A percentile compares a stretch with the other conserved stretches of the same genome.
Conservation (phyloP, 2,888 invertebrate genomes). For the Acrocera orbiculus region DNA sequence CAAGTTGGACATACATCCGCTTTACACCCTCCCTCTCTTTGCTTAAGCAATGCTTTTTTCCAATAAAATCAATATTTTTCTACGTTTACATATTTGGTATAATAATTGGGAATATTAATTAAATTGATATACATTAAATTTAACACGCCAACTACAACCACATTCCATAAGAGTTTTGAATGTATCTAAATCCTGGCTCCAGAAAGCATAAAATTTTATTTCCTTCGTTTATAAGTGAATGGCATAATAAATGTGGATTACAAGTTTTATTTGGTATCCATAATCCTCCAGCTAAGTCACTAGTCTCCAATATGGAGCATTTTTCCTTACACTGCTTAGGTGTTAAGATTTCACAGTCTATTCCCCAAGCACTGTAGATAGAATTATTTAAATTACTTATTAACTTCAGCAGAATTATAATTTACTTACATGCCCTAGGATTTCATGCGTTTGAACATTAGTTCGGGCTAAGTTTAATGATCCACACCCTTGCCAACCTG, state of each 20-base stretch:
- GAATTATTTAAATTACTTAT: conserved; percentile 1
- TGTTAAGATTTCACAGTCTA: conserved; percentile 65
- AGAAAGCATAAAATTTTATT: conserved; percentile 87
- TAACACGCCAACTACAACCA: conserved; percentile 90
- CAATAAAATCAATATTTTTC: conserved; percentile 78
- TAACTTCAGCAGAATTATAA: not conserved
- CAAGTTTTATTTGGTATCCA: conserved; percentile 92
- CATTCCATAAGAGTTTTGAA: conserved; percentile 92
- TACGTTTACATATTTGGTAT: no score
- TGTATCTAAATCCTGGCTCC: conserved; percentile 94
- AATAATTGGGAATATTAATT: no score
- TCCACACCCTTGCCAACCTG: conserved; percentile 85
- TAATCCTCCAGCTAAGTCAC: conserved; percentile 72
- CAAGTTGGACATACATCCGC: conserved; percentile 78
- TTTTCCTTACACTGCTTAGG: conserved; percentile 58
- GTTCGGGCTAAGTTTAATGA: conserved; percentile 72
- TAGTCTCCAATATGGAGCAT: conserved; percentile 58
- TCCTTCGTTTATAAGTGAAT: conserved; percentile 52
- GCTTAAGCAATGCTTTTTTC: conserved; percentile 68
- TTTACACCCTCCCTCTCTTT: conserved; percentile 71
- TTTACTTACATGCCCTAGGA: conserved; percentile 58
- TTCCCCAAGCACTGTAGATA: conserved; percentile 49
- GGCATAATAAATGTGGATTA: conserved; percentile 62
- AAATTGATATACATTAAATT: conserved; percentile 63
- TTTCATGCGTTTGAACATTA: conserved; percentile 66